Evolutionary conservation across 2,888 invertebrate species (phyloP), one percentile per base, ranked within the genome.

Genomic region (Pollenia labialis): DNA sequence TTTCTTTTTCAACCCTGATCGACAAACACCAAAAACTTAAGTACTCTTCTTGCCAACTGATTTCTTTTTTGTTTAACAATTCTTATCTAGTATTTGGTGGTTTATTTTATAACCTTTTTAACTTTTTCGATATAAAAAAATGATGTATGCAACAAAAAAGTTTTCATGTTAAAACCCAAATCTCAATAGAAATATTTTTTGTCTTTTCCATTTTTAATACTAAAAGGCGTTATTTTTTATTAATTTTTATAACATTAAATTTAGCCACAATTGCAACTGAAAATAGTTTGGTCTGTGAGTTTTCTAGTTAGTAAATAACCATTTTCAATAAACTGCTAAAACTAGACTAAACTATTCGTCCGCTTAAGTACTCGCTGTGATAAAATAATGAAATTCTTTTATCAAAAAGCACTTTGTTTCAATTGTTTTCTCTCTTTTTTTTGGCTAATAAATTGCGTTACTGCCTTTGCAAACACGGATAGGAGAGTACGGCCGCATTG

Each of bases 321-420:
- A 62, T 62, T 62, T 62, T 16, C 42, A 62, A 62, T 42, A 62
- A 62, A 62, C 62, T 42, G 42, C 42, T 9, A 40, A n/a, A 16
- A 23, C 56, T 23, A 58, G 10, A 14, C 32, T 58, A 42, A 62
- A 40, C 40, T n/a, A 60, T 60, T 14, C n/a, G n/a, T 60, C 14
- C 16, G 40, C 60, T 60, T 3, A 40, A 62, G 10, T 42, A 62
- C 62, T 62, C 11, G 42, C 42, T 11, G 62, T 42, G n/a, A 62
- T n/a, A 62, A 16, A 62, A 62, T 42, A 62, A 62, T 18, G 16
- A 40, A 62, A 60, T 60, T 42, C n/a, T n/a, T 62, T 62, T 58
- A 42, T 16, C 42, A 40, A 62, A 56, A 58, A 58, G 32, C 32
- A 16, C 42, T 62, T 42, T n/a, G 40, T 62, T 62, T 62, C 16